Evolutionary conservation across 1,140 invertebrate genomes (phyloP).

Genomic region (Drosophila virilis): DNA sequence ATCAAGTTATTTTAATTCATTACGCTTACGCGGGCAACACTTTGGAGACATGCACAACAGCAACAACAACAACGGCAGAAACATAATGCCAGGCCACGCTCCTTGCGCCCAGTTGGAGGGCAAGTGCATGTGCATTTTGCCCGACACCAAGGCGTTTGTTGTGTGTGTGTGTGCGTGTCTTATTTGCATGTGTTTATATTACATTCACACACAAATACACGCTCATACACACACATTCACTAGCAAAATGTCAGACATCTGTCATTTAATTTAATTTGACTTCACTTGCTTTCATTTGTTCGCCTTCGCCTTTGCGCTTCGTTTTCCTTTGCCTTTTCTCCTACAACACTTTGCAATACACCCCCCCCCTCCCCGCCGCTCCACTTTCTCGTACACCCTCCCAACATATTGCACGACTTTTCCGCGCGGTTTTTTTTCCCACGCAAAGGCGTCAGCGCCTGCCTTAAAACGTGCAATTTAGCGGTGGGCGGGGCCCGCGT

Average conservation of each 20-base stretch:
- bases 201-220: slow-evolving; percentile 38
- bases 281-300: slow-evolving; percentile 80
- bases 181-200: slow-evolving; percentile 66
- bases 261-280: slow-evolving; percentile 83
- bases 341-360: not conserved
- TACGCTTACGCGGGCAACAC: slow-evolving; percentile 81
- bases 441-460: slow-evolving; percentile 65
- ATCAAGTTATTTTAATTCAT: slow-evolving; percentile 83
- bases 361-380: not conserved
- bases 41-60: slow-evolving; percentile 66
- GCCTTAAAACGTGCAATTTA: slow-evolving; percentile 76
- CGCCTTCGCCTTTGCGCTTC: slow-evolving; percentile 26
- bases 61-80: slow-evolving; percentile 40
- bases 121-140: slow-evolving; percentile 66
- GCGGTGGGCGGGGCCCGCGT: slow-evolving; percentile 22
- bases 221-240: slow-evolving; percentile 28
- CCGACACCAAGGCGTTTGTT: slow-evolving; percentile 24
- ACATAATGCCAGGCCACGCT: slow-evolving; percentile 31
- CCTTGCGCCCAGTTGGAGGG: slow-evolving; percentile 14
- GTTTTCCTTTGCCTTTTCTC: slow-evolving; percentile 17
- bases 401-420: slow-evolving; percentile 2
- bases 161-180: slow-evolving; percentile 18
- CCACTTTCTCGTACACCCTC: not conserved
- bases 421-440: slow-evolving; percentile 28
- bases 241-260: slow-evolving; percentile 82